These are phyloP conservation scores for Epinephelus coioides DNA, from an alignment of 2,797 vertebrate genomes.

Conservation along the genomic window DNA sequence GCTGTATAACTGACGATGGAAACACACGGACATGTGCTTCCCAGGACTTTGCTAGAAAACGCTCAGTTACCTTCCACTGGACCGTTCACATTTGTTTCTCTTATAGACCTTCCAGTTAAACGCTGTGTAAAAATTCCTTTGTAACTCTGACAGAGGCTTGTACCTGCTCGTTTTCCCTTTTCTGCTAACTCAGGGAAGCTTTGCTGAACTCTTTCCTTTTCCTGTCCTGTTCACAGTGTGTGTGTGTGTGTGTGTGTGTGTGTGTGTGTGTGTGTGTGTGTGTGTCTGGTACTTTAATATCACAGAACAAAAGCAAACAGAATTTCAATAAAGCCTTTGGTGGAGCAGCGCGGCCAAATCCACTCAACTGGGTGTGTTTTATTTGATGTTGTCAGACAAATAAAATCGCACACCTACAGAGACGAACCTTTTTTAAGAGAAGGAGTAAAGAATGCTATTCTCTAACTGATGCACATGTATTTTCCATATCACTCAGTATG, in stretches of 20 bases:
- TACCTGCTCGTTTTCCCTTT: conserved; percentile 11
- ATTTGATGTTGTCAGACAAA: conserved; percentile 32
- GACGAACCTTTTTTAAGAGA: not conserved
- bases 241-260: conserved; percentile 11
- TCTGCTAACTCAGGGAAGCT: conserved; percentile 23
- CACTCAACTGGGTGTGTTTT: conserved; percentile 29
- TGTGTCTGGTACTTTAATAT: conserved; percentile 16
- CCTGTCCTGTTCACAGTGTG: conserved; percentile 7
- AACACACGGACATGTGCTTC: conserved; percentile 41
- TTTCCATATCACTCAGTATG: not conserved
- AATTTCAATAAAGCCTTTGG: conserved; percentile 45
- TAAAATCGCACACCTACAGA: conserved; percentile 12
- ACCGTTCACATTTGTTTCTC: conserved; percentile 43
- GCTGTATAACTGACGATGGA: conserved; percentile 21
- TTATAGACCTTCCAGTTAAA: conserved; percentile 48
- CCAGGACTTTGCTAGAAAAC: conserved; percentile 37
- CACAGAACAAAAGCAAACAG: conserved; percentile 43
- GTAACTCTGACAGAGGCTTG: conserved; percentile 11
- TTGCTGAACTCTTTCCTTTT: conserved; percentile 31
- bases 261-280: conserved; percentile 12
- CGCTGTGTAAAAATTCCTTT: conserved; percentile 42
- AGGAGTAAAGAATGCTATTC: not conserved
- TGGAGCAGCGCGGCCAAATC: conserved; percentile 23
- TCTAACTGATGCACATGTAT: not conserved
- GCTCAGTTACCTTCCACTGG: conserved; percentile 35